phyloP scores from a whole-genome alignment of 2,888 invertebrate species.

The Thera obeliscata region DNA sequence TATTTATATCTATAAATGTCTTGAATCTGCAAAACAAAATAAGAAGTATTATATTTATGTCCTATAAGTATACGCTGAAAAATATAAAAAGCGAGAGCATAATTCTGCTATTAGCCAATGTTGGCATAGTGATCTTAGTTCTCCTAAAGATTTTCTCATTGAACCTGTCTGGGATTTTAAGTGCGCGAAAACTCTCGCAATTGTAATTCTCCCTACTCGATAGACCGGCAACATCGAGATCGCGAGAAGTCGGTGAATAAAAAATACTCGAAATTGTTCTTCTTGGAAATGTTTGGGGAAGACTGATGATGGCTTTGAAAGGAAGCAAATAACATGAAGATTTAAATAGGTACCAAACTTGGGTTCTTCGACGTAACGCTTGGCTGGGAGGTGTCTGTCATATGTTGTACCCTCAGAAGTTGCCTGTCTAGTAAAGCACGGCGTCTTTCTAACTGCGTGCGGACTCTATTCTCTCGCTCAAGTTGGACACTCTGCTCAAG shows the following conservation, averaged over 20 bases:
- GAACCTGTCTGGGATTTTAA: background rate
- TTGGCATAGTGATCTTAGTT: no score
- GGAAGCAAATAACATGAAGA: slow-evolving; percentile 6
- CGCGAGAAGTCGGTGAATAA: no score
- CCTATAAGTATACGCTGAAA: no score
- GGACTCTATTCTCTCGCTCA: slow-evolving; percentile 69
- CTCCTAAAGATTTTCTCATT: no score
- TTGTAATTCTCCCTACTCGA: no score
- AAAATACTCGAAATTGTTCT: no score
- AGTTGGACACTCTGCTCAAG: slow-evolving; percentile 69
- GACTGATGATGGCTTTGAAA: background rate
- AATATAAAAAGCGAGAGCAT: no score
- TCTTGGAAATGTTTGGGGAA: no score
- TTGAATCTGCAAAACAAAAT: slow-evolving; percentile 50
- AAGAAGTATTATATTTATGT: slow-evolving; percentile 19
- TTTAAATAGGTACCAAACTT: slow-evolving; percentile 52
- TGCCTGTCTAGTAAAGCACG: slow-evolving; percentile 68
- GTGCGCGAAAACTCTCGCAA: no score
- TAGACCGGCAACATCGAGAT: no score
- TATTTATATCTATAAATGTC: slow-evolving; percentile 46
- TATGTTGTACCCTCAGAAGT: slow-evolving; percentile 55
- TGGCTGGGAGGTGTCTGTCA: slow-evolving; percentile 36
- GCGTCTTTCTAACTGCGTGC: slow-evolving; percentile 72
- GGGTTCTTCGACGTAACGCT: slow-evolving; percentile 42
- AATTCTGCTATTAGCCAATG: no score